These are phyloP conservation scores for Epinephelus cyanopodus DNA, from an alignment of 2,113 vertebrate genomes.

Conservation along the genomic window DNA sequence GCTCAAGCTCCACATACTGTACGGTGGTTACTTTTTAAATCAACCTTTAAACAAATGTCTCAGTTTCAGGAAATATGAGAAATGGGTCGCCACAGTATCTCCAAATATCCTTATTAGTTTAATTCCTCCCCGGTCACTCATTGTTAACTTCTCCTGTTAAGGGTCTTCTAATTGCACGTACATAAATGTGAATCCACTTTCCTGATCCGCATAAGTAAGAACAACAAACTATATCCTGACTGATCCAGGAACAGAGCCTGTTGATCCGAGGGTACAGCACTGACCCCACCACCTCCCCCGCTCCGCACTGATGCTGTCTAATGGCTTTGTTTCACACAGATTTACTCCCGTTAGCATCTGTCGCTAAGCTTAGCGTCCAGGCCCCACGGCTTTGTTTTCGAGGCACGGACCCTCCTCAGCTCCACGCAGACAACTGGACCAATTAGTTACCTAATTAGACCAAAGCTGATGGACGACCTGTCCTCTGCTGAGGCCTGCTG, in stretches of 20 bases:
- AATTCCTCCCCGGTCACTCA: neutral
- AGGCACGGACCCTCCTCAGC: slow-evolving; percentile 19
- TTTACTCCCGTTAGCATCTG: slow-evolving; percentile 74
- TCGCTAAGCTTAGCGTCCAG: slow-evolving; percentile 51
- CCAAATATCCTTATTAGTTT: neutral
- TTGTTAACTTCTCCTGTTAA: neutral
- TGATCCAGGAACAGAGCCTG: slow-evolving; percentile 46
- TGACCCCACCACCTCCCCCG: neutral
- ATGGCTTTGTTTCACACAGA: slow-evolving; percentile 64
- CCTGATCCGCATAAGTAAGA: slow-evolving; percentile 34
- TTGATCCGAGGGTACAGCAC: slow-evolving; percentile 17
- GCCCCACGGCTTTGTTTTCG: slow-evolving; percentile 46
- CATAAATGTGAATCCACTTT: slow-evolving; percentile 30
- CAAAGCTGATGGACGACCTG: slow-evolving; percentile 10
- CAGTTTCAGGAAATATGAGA: neutral
- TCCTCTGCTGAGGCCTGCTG: slow-evolving; percentile 1
- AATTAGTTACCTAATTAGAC: slow-evolving; percentile 66
- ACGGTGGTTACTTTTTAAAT: too few species aligned
- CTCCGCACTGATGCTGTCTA: slow-evolving; percentile 2
- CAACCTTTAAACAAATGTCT: neutral
- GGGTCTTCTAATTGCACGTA: slow-evolving; percentile 3
- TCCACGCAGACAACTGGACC: slow-evolving; percentile 37
- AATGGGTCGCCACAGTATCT: neutral
- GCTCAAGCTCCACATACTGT: too few species aligned
- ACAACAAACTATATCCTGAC: slow-evolving; percentile 31